Percentiles rank a stretch among this genome's conserved stretches.
phyloP scores from a whole-genome alignment of 2,888 invertebrate genomes.

The Podotricha telesiphe region DNA sequence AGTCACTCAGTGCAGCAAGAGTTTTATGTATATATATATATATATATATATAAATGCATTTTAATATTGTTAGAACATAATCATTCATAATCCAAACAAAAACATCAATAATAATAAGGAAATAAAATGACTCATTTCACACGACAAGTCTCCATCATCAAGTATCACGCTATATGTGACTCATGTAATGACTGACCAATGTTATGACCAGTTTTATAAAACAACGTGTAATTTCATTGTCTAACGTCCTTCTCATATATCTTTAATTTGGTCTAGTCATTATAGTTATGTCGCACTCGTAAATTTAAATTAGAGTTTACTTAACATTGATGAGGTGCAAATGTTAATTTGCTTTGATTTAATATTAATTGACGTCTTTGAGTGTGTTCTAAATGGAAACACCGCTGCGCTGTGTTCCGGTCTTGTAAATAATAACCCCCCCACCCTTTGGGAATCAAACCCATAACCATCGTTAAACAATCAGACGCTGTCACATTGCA shows the following conservation, averaged over 20 bases:
- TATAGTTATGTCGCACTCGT: slow-evolving; percentile 32
- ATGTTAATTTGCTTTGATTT: background rate
- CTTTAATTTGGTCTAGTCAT: slow-evolving; percentile 44
- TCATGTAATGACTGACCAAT: slow-evolving; percentile 49
- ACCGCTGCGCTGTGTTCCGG: no score
- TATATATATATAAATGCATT: no score
- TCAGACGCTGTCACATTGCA: no score
- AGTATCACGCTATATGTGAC: slow-evolving; percentile 47
- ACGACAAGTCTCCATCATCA: slow-evolving; percentile 49
- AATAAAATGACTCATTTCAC: slow-evolving; percentile 45
- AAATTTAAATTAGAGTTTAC: background rate
- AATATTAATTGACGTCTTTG: background rate
- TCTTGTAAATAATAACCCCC: no score
- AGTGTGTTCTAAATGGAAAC: no score
- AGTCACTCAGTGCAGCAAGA: no score
- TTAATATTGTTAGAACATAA: background rate
- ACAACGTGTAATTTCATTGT: slow-evolving; percentile 48
- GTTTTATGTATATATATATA: no score
- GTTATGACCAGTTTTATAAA: slow-evolving; percentile 35
- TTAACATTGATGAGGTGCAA: background rate
- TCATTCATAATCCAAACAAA: background rate
- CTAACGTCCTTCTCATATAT: slow-evolving; percentile 38
- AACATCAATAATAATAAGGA: slow-evolving; percentile 3
- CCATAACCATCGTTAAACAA: no score
- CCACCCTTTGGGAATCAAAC: no score